Conservation (phyloP, 2,113 vertebrate genomes). For the Podarcis raffonei region DNA sequence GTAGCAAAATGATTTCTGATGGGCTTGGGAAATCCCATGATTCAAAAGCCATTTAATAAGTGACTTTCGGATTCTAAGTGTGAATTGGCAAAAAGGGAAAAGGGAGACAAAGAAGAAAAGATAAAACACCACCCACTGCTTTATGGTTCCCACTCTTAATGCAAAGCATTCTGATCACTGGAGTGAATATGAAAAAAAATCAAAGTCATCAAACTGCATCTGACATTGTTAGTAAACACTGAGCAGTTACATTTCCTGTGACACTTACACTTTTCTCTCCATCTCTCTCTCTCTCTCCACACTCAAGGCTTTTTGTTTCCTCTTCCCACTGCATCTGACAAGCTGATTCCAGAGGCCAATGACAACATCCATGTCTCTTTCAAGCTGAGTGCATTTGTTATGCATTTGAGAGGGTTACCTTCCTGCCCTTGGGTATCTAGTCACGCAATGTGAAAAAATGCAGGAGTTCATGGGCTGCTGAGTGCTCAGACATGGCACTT, state of each 20-base stretch:
- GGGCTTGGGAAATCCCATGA: not conserved
- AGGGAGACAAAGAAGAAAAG: not conserved
- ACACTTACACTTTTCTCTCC: constrained; percentile 7
- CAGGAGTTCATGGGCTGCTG: constrained; percentile 40
- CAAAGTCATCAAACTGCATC: constrained; percentile 21
- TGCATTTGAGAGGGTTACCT: constrained; percentile 38
- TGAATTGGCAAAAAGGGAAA: not conserved
- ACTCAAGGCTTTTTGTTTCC: not conserved
- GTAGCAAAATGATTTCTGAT: not conserved
- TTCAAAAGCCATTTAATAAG: constrained; percentile 24
- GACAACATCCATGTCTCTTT: constrained; percentile 45
- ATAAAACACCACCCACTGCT: not conserved
- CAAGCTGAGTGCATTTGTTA: constrained; percentile 57
- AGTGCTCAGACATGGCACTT: constrained; percentile 55
- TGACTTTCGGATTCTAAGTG: constrained; percentile 14
- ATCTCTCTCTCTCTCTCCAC: not conserved
- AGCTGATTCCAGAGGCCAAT: constrained; percentile 43
- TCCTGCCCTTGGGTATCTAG: constrained; percentile 58
- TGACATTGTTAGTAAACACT: constrained; percentile 62
- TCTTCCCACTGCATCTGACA: constrained; percentile 38
- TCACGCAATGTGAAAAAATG: constrained; percentile 45
- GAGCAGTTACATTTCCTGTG: constrained; percentile 17
- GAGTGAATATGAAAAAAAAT: constrained; percentile 33
- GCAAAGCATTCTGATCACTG: not conserved
- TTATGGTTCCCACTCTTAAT: not conserved